Evolutionary conservation across 2,797 vertebrate genomes (phyloP), one percentile per base, ranked within the genome.

Genomic region (Botia almorhae): DNA sequence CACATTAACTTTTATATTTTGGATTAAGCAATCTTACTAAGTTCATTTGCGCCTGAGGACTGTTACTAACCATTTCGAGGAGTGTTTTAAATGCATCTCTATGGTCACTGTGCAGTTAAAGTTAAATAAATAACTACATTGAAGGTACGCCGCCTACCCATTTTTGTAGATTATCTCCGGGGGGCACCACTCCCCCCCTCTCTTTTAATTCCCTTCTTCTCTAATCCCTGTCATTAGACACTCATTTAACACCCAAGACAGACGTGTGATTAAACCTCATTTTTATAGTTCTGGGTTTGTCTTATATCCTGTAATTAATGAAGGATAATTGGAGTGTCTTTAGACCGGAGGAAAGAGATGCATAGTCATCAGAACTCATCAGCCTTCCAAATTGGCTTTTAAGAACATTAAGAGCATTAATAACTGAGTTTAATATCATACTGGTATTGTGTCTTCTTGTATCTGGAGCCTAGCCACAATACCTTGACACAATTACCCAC

Each of bases 171-270:
- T 39, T 48, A 61, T 79, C 68, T 71, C 76, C 46, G 13, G 46
- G 19, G 68, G 76, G 8, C 58, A 39, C 56, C 56, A 64, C 58
- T 46, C 74, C 60, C 60, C 72, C 50, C 17, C 14, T 36, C 51
- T 43, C 19, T 46, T 69, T 69, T 75, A 75, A 67, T 73, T 56
- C 69, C 3, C 39, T 65, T 50, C 69, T 65, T 77, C 70, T 72
- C 10, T 77, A 68, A 58, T 67, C 69, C 75, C 69, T 82, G 75
- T 78, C 46, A 82, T 82, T 82, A 82, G 51, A n/a, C 61, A 36
- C 77, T 56, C 55, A 76, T 71, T 63, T 76, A 64, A 65, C 58
- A 51, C 74, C 61, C 21, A 16, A 23, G 70, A 82, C 73, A 76
- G 68, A 79, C 48, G 65, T 4, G 17, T 36, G 56, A 70, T 71